Evolutionary conservation across 2,113 vertebrate genomes (phyloP).

Genomic region (Gasterosteus aculeatus): DNA sequence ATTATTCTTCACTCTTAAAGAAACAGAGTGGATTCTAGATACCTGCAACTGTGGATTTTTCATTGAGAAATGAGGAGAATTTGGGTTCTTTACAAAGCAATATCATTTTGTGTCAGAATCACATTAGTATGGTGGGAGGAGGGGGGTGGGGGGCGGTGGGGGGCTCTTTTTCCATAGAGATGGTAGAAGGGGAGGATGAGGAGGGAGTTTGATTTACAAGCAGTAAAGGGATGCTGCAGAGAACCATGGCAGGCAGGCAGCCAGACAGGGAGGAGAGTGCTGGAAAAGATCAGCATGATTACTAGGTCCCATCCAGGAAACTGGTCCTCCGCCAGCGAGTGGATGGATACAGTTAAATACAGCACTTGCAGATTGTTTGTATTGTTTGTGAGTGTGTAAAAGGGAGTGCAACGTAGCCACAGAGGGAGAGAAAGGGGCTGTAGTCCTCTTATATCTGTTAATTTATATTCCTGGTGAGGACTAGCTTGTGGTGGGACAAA

Average conservation of each 20-base stretch:
- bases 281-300: conserved; percentile 60
- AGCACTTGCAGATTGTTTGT: conserved; percentile 11
- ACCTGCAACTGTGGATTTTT: conserved; percentile 62
- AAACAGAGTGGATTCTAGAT: conserved; percentile 39
- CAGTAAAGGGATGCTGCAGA: conserved; percentile 68
- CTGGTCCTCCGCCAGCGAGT: conserved; percentile 27
- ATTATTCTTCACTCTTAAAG: conserved; percentile 47
- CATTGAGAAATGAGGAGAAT: conserved; percentile 35
- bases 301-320: conserved; percentile 48
- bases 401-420: not conserved
- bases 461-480: not conserved
- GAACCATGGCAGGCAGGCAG: conserved; percentile 40
- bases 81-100: conserved; percentile 32
- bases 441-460: conserved; percentile 3
- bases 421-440: conserved; percentile 4
- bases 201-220: conserved; percentile 59
- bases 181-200: conserved; percentile 5
- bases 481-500: conserved; percentile 2
- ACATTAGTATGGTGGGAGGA: conserved; percentile 15
- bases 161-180: not conserved
- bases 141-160: no score
- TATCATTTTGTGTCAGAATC: conserved; percentile 51
- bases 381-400: not conserved
- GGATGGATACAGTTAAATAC: conserved; percentile 17
- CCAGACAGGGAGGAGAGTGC: conserved; percentile 59